Evolutionary conservation across 2,797 vertebrate species (phyloP).

Genomic region (Helarctos malayanus): DNA sequence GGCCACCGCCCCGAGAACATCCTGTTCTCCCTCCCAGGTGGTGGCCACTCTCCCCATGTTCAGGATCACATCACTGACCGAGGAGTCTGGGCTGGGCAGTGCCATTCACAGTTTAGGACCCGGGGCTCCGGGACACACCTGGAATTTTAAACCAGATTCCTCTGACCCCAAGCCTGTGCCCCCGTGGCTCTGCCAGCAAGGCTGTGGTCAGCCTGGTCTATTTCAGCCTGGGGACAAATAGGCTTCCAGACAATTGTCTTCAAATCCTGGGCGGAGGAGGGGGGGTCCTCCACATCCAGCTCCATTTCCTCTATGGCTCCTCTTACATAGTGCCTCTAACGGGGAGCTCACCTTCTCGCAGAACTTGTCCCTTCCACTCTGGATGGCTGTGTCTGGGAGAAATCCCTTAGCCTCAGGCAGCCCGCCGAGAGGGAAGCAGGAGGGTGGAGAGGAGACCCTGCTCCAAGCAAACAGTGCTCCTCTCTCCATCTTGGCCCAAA

Average conservation of each 20-base stretch:
- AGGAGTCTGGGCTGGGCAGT: not conserved
- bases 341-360: not conserved
- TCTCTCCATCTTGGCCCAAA: constrained; percentile 34
- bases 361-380: not conserved
- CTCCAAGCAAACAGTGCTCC: not conserved
- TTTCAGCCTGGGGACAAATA: not conserved
- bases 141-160: not conserved
- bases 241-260: not conserved
- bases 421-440: too few relatives aligned
- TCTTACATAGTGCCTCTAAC: not conserved
- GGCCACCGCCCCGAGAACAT: not conserved
- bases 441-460: too few relatives aligned
- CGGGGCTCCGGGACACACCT: not conserved
- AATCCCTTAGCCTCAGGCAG: not conserved
- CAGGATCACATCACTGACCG: not conserved
- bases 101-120: not conserved
- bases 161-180: too few relatives aligned
- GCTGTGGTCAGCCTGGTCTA: not conserved
- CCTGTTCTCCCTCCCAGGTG: not conserved
- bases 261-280: not conserved
- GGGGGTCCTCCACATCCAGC: too few relatives aligned
- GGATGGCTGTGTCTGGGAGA: not conserved
- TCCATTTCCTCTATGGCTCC: not conserved
- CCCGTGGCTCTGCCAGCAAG: fast-evolving
- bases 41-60: fast-evolving